Evolutionary conservation across 2,797 vertebrate species (phyloP).

Genomic region (Sebastes dallii): DNA sequence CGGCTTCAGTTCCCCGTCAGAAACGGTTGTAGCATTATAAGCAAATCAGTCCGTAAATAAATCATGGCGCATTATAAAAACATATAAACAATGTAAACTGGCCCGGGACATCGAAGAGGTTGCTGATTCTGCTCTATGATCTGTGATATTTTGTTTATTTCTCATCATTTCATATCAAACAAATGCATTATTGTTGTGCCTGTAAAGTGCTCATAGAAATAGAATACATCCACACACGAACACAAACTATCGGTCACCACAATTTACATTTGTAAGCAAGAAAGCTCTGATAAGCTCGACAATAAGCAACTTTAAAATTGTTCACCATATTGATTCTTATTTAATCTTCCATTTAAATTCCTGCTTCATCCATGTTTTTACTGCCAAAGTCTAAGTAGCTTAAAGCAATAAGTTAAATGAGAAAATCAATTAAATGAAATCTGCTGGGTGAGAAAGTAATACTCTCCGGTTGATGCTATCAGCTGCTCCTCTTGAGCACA

Average conservation of each 20-base stretch:
- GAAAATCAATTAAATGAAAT: not conserved
- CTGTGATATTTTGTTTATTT: not conserved
- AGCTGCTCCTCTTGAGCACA: not conserved
- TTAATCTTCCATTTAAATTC: not conserved
- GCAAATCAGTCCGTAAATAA: not conserved
- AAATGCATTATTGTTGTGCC: no score
- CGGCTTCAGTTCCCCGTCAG: not conserved
- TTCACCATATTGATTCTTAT: not conserved
- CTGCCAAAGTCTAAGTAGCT: not conserved
- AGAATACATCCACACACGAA: not conserved
- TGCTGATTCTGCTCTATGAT: not conserved
- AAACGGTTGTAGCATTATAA: not conserved
- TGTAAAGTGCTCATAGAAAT: no score
- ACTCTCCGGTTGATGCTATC: not conserved
- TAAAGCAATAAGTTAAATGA: conserved; percentile 4
- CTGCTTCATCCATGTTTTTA: not conserved
- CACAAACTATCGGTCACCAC: no score
- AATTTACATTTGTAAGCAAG: not conserved
- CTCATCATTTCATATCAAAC: not conserved
- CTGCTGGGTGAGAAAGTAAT: not conserved
- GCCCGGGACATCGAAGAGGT: not conserved
- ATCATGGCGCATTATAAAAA: not conserved
- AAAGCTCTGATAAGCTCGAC: not conserved
- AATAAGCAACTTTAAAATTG: not conserved
- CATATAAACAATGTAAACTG: not conserved